Evolutionary conservation across 1,140 invertebrate species (phyloP).

Genomic region (Tetragonula clypearis): DNA sequence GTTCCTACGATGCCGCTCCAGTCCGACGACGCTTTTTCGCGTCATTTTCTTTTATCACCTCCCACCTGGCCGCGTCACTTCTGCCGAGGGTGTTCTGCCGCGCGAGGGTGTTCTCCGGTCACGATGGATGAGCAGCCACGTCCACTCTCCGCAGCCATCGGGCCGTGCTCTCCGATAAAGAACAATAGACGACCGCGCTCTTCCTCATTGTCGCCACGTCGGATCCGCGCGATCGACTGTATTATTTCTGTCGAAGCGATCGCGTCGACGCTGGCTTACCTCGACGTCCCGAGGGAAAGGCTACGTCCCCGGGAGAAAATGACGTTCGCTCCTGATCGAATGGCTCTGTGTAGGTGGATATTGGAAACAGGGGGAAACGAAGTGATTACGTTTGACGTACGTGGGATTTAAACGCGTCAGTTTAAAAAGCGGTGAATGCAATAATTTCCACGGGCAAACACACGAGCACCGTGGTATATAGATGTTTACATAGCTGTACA

Average conservation of each 20-base stretch:
- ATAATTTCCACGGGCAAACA: too few relatives aligned
- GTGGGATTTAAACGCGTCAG: too few relatives aligned
- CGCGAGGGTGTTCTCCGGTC: conserved; percentile 8
- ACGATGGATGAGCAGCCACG: conserved; percentile 51
- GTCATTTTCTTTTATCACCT: conserved; percentile 55
- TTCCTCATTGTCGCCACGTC: conserved; percentile 42
- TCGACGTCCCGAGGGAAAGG: not conserved
- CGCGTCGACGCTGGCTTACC: not conserved
- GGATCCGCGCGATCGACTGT: not conserved
- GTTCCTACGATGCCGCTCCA: not conserved
- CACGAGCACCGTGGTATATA: too few relatives aligned
- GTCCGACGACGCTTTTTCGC: conserved; percentile 32
- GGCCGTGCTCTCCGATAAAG: conserved; percentile 63
- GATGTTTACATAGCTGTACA: too few relatives aligned
- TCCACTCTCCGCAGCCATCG: conserved; percentile 48
- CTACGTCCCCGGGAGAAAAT: not conserved
- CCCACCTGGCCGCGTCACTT: conserved; percentile 47
- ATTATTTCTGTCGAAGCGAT: not conserved
- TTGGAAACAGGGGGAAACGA: not conserved
- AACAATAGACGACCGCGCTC: conserved; percentile 60
- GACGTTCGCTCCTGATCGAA: not conserved
- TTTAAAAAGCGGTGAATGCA: too few relatives aligned
- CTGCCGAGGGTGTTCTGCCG: conserved; percentile 31
- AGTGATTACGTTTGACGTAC: not conserved
- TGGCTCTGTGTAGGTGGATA: too few relatives aligned